These are phyloP conservation scores for Oligia fasciuncula DNA, from an alignment of 2,888 invertebrate genomes.

Conservation along the genomic window DNA sequence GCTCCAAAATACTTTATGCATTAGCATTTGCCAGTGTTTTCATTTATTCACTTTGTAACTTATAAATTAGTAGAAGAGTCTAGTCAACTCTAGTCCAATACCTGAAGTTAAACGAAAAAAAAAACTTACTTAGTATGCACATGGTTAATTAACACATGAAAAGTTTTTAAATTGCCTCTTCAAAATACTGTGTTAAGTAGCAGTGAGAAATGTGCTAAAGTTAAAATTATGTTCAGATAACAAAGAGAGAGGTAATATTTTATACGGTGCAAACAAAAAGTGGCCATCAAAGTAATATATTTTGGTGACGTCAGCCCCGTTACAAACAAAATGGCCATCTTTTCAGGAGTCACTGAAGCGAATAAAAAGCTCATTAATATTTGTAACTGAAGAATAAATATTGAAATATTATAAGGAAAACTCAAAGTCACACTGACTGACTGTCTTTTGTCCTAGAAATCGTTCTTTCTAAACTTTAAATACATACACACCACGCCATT, in stretches of 20 bases:
- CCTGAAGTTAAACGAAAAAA: not conserved
- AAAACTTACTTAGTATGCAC: not conserved
- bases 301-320: conserved; percentile 9
- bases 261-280: conserved; percentile 34
- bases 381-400: conserved; percentile 3
- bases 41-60: too few species aligned
- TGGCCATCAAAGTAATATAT: conserved; percentile 27
- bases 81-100: not conserved
- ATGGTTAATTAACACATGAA: not conserved
- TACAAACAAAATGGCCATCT: conserved; percentile 5
- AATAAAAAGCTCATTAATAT: conserved; percentile 19
- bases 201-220: not conserved
- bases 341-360: conserved; percentile 6
- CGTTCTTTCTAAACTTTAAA: not conserved
- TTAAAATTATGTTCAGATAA: not conserved
- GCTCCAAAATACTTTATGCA: too few species aligned
- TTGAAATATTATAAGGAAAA: conserved; percentile 15
- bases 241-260: conserved; percentile 38
- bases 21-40: too few species aligned
- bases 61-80: not conserved
- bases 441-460: not conserved
- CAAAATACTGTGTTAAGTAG: not conserved
- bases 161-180: not conserved
- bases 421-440: not conserved
- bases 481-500: not conserved